These are phyloP conservation scores for Helicoverpa assulta DNA, from an alignment of 2,888 invertebrate genomes.

Conservation along the genomic window DNA sequence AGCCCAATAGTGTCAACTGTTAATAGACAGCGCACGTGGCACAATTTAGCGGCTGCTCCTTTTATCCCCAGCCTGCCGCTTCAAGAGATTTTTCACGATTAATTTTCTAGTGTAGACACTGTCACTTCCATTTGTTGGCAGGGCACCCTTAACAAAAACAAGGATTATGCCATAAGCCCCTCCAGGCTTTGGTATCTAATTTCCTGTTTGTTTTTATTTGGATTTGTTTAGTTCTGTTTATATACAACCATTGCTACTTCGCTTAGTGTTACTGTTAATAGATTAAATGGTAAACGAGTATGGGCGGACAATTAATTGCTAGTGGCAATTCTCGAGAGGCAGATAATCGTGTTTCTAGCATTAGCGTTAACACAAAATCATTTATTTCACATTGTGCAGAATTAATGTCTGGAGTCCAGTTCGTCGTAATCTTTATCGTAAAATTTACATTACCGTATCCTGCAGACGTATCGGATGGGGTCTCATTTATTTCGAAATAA, in stretches of 20 bases:
- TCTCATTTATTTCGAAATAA: slow-evolving; percentile 77
- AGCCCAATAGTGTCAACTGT: slow-evolving; percentile 86
- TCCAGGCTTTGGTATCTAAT: slow-evolving; percentile 81
- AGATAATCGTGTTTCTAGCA: slow-evolving; percentile 45
- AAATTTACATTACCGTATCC: slow-evolving; percentile 71
- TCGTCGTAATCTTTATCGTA: slow-evolving; percentile 66
- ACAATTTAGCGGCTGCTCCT: slow-evolving; percentile 81
- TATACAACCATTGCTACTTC: slow-evolving; percentile 59
- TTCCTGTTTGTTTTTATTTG: slow-evolving; percentile 82
- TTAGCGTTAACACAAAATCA: slow-evolving; percentile 51
- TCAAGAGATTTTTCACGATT: slow-evolving; percentile 88
- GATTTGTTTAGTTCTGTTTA: slow-evolving; percentile 73
- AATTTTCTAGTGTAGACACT: slow-evolving; percentile 85
- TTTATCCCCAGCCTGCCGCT: slow-evolving; percentile 73
- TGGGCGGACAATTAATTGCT: slow-evolving; percentile 49
- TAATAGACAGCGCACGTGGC: slow-evolving; percentile 88
- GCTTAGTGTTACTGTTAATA: slow-evolving; percentile 44
- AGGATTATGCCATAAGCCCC: slow-evolving; percentile 85
- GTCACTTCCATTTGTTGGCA: slow-evolving; percentile 88
- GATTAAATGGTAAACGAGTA: slow-evolving; percentile 42
- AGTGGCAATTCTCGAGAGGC: slow-evolving; percentile 38
- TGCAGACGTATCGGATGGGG: slow-evolving; percentile 63
- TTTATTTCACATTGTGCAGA: slow-evolving; percentile 44
- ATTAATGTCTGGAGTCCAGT: slow-evolving; percentile 57
- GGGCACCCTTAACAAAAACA: slow-evolving; percentile 87